phyloP scores from a whole-genome alignment of 2,888 invertebrate species.

The Drosophila helvetica region DNA sequence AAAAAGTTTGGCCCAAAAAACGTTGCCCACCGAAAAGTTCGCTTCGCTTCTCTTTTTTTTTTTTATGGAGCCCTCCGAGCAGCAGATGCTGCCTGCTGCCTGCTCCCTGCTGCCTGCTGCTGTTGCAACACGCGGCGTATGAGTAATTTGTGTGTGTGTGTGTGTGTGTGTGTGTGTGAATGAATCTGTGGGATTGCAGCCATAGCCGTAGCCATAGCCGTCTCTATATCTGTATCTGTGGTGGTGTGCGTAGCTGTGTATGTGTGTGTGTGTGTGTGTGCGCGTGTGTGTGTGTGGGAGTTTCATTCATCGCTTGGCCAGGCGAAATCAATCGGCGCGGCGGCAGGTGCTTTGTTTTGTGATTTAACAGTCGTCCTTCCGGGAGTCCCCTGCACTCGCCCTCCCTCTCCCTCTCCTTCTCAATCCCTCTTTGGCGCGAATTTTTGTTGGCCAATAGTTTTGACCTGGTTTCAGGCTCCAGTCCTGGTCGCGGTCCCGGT shows the following conservation, averaged over 20 bases:
- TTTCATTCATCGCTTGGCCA: slow-evolving; percentile 66
- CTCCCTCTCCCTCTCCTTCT: not conserved
- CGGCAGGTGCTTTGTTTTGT: slow-evolving; percentile 74
- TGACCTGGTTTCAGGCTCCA: slow-evolving; percentile 66
- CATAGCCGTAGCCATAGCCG: not conserved
- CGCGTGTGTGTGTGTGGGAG: slow-evolving; percentile 5
- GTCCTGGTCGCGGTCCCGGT: not conserved
- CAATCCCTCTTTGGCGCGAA: slow-evolving; percentile 26
- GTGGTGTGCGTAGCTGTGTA: slow-evolving; percentile 7
- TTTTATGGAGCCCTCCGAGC: slow-evolving; percentile 2
- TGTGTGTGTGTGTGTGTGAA: slow-evolving; percentile 23
- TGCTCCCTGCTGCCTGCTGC: not conserved
- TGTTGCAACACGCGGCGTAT: slow-evolving; percentile 63
- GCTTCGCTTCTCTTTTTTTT: slow-evolving; percentile 19
- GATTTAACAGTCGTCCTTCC: slow-evolving; percentile 43
- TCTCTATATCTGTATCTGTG: slow-evolving; percentile 6
- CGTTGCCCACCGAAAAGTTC: slow-evolving; percentile 36
- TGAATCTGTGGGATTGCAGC: slow-evolving; percentile 24
- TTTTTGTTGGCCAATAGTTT: slow-evolving; percentile 75
- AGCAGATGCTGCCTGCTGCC: not conserved
- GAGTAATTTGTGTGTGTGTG: slow-evolving; percentile 53
- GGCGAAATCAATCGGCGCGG: slow-evolving; percentile 75
- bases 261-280: not conserved
- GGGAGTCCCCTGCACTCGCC: not conserved
- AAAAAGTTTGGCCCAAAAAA: slow-evolving; percentile 35